phyloP scores from a whole-genome alignment of 2,888 invertebrate genomes.

The Clivina fossor region DNA sequence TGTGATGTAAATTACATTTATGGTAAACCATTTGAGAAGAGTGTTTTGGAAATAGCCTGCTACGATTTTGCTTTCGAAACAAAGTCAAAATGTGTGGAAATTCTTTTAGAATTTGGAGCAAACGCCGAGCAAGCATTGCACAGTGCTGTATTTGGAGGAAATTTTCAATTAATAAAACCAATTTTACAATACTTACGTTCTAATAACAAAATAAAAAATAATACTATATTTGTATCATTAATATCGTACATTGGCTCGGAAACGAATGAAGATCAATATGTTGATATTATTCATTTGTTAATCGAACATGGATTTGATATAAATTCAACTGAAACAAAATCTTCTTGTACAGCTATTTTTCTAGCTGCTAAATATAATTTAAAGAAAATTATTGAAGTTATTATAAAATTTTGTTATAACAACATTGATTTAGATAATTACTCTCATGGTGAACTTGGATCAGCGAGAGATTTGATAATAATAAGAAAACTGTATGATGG shows the following conservation, averaged over 20 bases:
- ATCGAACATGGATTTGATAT: background rate
- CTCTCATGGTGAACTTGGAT: background rate
- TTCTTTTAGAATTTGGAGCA: background rate
- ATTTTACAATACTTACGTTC: background rate
- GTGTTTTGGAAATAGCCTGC: background rate
- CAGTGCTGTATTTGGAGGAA: background rate
- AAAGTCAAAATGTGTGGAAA: background rate
- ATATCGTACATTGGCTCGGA: background rate
- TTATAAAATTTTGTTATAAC: background rate
- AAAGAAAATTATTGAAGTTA: background rate
- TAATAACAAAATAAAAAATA: background rate
- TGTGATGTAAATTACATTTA: background rate
- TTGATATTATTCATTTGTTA: background rate
- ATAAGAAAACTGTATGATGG: background rate
- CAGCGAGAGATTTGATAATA: constrained; percentile 3
- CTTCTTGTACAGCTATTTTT: background rate
- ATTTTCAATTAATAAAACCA: background rate
- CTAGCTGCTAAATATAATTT: constrained; percentile 4
- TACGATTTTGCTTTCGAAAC: background rate
- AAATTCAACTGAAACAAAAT: background rate
- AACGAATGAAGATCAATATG: background rate
- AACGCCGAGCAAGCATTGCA: background rate
- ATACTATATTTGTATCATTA: background rate
- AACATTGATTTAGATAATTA: background rate
- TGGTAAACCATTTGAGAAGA: background rate